A percentile compares a stretch with the other conserved stretches of the same genome.
Conservation (phyloP, 1,140 invertebrate species). For the Ceratina calcarata region DNA sequence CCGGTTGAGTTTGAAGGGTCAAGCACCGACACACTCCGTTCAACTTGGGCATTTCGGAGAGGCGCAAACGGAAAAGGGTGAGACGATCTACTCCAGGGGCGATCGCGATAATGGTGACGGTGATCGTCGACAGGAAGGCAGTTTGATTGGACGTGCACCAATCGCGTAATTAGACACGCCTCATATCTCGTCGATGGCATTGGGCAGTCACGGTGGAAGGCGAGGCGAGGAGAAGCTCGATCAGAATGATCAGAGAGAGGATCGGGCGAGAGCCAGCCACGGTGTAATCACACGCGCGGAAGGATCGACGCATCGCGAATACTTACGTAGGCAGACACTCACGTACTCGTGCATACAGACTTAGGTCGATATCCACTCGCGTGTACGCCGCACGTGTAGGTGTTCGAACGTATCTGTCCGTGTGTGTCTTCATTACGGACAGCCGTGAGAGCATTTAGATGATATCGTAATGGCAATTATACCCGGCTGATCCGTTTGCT, state of each 20-base stretch:
- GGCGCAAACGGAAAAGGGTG: slow-evolving; percentile 61
- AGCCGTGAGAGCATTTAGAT: slow-evolving; percentile 75
- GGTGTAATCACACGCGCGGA: slow-evolving; percentile 43
- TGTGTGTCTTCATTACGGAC: slow-evolving; percentile 73
- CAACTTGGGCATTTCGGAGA: slow-evolving; percentile 38
- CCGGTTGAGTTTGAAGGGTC: slow-evolving; percentile 27
- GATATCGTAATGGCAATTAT: slow-evolving; percentile 74
- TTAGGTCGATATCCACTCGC: slow-evolving; percentile 27
- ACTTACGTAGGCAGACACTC: slow-evolving; percentile 41
- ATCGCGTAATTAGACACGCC: slow-evolving; percentile 79
- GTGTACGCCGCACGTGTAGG: slow-evolving; percentile 29
- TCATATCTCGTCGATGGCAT: slow-evolving; percentile 77
- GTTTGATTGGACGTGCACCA: slow-evolving; percentile 76
- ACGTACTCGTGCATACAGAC: not conserved
- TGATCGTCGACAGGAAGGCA: slow-evolving; percentile 74
- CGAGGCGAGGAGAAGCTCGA: slow-evolving; percentile 32
- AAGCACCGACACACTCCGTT: slow-evolving; percentile 49
- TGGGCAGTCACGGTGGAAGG: slow-evolving; percentile 56
- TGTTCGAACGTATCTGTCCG: slow-evolving; percentile 43
- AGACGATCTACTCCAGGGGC: slow-evolving; percentile 53
- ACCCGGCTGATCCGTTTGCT: slow-evolving; percentile 61
- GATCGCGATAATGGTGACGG: slow-evolving; percentile 68
- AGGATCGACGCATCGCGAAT: slow-evolving; percentile 42
- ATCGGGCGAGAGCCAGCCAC: slow-evolving; percentile 36
- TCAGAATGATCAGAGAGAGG: slow-evolving; percentile 5